These are phyloP conservation scores for Sturnus vulgaris DNA, from an alignment of 2,113 vertebrate species.

Conservation along the genomic window DNA sequence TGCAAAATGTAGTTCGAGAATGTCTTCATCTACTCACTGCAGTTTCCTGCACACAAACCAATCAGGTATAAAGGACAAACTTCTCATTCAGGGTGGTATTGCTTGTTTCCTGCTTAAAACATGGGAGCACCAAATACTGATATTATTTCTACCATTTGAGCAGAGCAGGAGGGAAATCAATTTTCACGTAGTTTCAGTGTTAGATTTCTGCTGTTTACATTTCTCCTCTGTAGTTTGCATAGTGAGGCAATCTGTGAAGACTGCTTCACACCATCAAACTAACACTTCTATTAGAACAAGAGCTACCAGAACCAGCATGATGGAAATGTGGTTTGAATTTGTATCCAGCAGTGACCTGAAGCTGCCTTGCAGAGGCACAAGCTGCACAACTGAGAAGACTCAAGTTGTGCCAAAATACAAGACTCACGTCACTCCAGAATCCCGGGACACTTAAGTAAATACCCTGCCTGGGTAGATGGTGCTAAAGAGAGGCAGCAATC, in stretches of 20 bases:
- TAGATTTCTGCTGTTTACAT: background rate
- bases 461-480: background rate
- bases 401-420: background rate
- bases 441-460: background rate
- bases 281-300: background rate
- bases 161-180: background rate
- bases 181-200: background rate
- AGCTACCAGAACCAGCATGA: background rate
- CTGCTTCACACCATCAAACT: background rate
- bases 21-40: background rate
- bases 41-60: background rate
- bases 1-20: background rate
- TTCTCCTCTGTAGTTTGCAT: background rate
- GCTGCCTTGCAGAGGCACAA: background rate
- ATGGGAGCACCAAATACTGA: background rate
- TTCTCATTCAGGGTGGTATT: background rate
- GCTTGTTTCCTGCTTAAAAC: background rate
- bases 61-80: background rate
- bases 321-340: background rate
- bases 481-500: background rate
- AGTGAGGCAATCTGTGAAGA: background rate
- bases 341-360: background rate
- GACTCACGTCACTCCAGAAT: accelerated
- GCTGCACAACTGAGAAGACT: background rate
- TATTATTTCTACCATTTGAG: background rate